phyloP scores from a whole-genome alignment of 2,113 vertebrate species.

The Xyliphius kryptos region DNA sequence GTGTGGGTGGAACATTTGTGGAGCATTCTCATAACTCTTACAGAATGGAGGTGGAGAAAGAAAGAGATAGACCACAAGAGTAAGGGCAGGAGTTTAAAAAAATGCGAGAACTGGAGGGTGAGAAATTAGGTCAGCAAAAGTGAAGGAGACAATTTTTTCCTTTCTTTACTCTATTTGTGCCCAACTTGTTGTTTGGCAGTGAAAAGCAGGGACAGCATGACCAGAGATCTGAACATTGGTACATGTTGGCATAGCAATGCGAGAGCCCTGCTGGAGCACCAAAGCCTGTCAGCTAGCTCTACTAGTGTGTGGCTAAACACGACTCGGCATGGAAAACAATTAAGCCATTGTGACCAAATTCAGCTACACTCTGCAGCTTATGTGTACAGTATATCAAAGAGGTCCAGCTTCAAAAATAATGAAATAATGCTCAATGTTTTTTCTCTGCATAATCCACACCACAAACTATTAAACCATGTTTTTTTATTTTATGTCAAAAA shows the following conservation, averaged over 20 bases:
- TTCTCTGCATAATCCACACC: slow-evolving; percentile 45
- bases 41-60: slow-evolving; percentile 36
- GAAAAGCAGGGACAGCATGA: slow-evolving; percentile 55
- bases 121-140: slow-evolving; percentile 20
- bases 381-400: slow-evolving; percentile 14
- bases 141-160: slow-evolving; percentile 12
- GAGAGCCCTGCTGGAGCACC: slow-evolving; percentile 58
- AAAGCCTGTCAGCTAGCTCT: slow-evolving; percentile 49
- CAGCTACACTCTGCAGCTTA: slow-evolving; percentile 19
- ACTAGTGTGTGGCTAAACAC: slow-evolving; percentile 50
- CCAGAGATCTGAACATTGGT: slow-evolving; percentile 55
- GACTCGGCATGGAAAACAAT: slow-evolving; percentile 47
- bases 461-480: slow-evolving; percentile 56
- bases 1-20: slow-evolving; percentile 64
- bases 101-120: slow-evolving; percentile 18
- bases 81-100: slow-evolving; percentile 22
- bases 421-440: too few species aligned
- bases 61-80: slow-evolving; percentile 31
- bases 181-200: slow-evolving; percentile 56
- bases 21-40: slow-evolving; percentile 40
- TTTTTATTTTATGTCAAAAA: slow-evolving; percentile 48
- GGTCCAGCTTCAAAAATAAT: too few species aligned
- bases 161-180: slow-evolving; percentile 23
- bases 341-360: slow-evolving; percentile 38
- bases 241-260: slow-evolving; percentile 54